These are phyloP conservation scores for Callipepla californica DNA, from an alignment of 2,113 vertebrate species.

Conservation along the genomic window DNA sequence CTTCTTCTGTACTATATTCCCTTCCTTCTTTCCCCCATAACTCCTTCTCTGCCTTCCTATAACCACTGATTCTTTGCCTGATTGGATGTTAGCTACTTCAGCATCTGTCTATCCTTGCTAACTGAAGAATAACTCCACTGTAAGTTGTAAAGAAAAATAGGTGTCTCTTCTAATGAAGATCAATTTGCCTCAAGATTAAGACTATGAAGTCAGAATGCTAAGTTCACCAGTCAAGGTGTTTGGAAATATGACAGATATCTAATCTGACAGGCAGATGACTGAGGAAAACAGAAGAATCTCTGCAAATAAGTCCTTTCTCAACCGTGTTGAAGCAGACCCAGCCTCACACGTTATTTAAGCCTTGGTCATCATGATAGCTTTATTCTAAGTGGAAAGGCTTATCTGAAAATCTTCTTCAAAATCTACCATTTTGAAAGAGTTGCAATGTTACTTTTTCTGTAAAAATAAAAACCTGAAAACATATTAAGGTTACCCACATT, in stretches of 20 bases:
- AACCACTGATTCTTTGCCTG: neutral
- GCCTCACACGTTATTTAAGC: neutral
- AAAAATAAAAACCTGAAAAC: neutral
- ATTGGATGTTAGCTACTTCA: neutral
- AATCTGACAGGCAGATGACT: neutral
- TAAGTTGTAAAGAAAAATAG: constrained; percentile 1
- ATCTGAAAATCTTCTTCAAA: neutral
- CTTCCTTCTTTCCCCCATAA: neutral
- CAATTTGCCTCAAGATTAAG: neutral
- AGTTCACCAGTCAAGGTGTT: constrained; percentile 2
- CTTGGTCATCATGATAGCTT: neutral
- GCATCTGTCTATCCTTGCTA: constrained; percentile 5
- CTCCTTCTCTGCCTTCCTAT: neutral
- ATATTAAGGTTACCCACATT: rapidly evolving
- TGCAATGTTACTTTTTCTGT: neutral
- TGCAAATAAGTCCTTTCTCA: neutral
- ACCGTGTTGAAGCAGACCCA: neutral
- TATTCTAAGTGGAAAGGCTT: neutral
- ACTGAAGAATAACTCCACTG: neutral
- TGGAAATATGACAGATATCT: neutral
- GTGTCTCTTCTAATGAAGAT: constrained; percentile 26
- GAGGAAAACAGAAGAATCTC: neutral
- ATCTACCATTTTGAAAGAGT: neutral
- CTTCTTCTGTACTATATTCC: neutral
- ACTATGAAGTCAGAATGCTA: neutral